Conservation (phyloP, 23 tunicate species). For the Styela clava region DNA sequence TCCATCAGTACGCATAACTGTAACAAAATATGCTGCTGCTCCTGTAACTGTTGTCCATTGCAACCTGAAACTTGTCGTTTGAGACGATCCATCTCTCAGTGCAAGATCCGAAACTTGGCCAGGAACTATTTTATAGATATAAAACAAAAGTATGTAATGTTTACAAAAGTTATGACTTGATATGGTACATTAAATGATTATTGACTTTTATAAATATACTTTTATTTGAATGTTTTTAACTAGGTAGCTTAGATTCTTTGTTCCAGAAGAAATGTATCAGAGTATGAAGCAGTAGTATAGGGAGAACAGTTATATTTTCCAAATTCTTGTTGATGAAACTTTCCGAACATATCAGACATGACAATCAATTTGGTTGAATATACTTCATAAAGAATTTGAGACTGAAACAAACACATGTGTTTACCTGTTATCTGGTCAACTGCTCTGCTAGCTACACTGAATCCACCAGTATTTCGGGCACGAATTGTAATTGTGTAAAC, state of each 20-base stretch:
- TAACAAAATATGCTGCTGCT: slow-evolving; percentile 3
- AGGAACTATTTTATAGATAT: neutral
- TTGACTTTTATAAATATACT: too few species aligned
- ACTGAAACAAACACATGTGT: neutral
- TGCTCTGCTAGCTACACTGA: neutral
- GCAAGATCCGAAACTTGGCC: neutral
- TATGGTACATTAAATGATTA: too few species aligned
- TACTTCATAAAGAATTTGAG: too few species aligned
- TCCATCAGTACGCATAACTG: neutral
- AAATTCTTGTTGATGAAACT: too few species aligned
- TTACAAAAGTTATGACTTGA: too few species aligned
- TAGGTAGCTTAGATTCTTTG: too few species aligned
- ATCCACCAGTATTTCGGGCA: slow-evolving; percentile 12
- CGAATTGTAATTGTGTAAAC: slow-evolving; percentile 10
- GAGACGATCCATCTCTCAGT: neutral
- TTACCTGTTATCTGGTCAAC: slow-evolving; percentile 9
- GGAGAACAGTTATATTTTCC: too few species aligned
- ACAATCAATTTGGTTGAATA: too few species aligned
- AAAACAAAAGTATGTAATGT: neutral
- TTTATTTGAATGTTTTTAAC: too few species aligned
- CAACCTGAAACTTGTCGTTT: neutral
- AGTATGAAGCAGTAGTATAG: too few species aligned
- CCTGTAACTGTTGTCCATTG: slow-evolving; percentile 8
- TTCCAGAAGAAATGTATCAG: too few species aligned
- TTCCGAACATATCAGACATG: too few species aligned